Evolutionary conservation across 2,888 invertebrate genomes (phyloP).

Genomic region (Andrena bucephala): DNA sequence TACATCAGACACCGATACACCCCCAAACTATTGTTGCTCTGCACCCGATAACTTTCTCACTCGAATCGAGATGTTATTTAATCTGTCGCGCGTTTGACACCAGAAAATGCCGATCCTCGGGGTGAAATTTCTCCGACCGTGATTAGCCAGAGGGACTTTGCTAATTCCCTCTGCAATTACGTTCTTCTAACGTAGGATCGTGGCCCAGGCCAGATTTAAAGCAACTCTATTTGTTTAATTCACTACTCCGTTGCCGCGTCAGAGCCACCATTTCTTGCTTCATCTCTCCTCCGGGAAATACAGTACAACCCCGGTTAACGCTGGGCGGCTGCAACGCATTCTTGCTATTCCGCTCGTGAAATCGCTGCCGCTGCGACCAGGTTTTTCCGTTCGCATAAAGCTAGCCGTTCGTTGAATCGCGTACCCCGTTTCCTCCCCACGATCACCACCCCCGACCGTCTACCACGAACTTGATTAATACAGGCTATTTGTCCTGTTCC

Average conservation of each 20-base stretch:
- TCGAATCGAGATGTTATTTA: slow-evolving; percentile 2
- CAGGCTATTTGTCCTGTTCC: neutral
- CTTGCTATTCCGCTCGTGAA: neutral
- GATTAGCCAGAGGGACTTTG: neutral
- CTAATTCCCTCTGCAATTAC: neutral
- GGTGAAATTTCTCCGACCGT: too few relatives aligned
- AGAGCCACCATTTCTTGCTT: neutral
- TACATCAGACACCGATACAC: slow-evolving; percentile 21
- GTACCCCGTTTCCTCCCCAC: neutral
- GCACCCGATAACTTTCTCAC: neutral
- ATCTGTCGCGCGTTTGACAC: neutral
- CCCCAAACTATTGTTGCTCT: neutral
- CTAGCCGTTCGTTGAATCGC: slow-evolving; percentile 11
- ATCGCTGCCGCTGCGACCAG: neutral
- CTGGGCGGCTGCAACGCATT: neutral
- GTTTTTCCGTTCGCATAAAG: neutral
- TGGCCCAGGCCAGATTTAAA: neutral
- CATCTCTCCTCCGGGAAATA: slow-evolving; percentile 24
- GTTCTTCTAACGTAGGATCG: neutral
- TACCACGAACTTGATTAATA: neutral
- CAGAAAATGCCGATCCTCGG: too few relatives aligned
- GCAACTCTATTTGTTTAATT: slow-evolving; percentile 13
- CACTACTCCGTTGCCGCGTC: neutral
- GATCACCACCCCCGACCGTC: too few relatives aligned
- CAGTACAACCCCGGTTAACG: slow-evolving; percentile 3